Conservation (phyloP, 2,113 vertebrate genomes). For the Zingel zingel region DNA sequence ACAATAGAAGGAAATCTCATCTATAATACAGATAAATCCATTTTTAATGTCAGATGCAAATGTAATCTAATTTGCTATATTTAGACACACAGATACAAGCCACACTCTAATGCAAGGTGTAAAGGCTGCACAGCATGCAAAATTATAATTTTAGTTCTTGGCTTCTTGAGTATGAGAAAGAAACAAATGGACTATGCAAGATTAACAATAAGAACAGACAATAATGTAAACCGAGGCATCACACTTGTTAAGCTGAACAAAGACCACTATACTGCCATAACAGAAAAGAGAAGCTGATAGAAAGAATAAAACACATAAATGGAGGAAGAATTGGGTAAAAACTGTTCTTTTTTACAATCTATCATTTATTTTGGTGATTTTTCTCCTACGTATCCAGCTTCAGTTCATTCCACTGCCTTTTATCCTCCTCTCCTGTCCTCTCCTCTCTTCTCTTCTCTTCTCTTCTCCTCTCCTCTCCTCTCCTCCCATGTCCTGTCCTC, state of each 20-base stretch:
- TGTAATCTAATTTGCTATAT: background rate
- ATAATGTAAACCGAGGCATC: slow-evolving; percentile 4
- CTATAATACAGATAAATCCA: background rate
- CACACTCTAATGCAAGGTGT: background rate
- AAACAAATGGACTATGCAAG: background rate
- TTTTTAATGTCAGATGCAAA: background rate
- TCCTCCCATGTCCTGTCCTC: slow-evolving; percentile 29
- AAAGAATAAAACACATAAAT: slow-evolving; percentile 31
- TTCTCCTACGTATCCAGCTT: slow-evolving; percentile 21
- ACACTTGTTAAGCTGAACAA: slow-evolving; percentile 15
- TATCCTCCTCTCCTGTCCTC: slow-evolving; percentile 30
- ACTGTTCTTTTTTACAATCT: background rate
- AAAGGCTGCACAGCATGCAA: background rate
- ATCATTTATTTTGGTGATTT: background rate
- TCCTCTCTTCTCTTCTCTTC: background rate
- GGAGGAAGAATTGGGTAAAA: slow-evolving; percentile 6
- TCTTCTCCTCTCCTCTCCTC: slow-evolving; percentile 17
- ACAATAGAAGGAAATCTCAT: background rate
- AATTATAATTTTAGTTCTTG: background rate
- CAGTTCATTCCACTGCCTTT: slow-evolving; percentile 29
- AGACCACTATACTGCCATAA: slow-evolving; percentile 1
- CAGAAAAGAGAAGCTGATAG: slow-evolving; percentile 9
- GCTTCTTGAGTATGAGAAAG: background rate
- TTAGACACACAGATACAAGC: background rate
- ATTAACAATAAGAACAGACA: slow-evolving; percentile 19